Evolutionary conservation across 2,888 invertebrate genomes (phyloP), one percentile per base, ranked within the genome.

Genomic region (Clistopyga incitator): DNA sequence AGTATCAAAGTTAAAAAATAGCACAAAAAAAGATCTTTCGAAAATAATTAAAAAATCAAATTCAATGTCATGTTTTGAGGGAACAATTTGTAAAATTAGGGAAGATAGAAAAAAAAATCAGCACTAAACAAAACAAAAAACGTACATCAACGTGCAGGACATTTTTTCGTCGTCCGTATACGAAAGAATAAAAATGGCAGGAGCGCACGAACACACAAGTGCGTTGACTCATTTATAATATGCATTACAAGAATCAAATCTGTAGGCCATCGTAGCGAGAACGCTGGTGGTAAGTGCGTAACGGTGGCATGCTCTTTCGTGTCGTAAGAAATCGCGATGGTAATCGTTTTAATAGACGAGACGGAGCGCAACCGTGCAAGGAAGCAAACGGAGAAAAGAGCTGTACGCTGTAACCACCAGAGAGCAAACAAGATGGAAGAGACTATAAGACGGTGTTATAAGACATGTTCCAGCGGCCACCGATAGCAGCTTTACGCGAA

Each of bases 321-420:
- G 70, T 54, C 70, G 70, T 54, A 70, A 70, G 70, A 70, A 70
- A 70, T 70, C 70, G 70, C 54, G 70, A 70, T 70, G 70, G 70
- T 70, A 70, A 82, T 74, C 82, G 81, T 64, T 79, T 70, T 82
- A 84, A 82, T 78, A 56, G 72, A 65, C 64, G 78, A 75, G 85
- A 75, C 78, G 70, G 71, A 59, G 84, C 54, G 20, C 52, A 52
- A 52, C 3, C 10, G 54, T 20, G 54, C 54, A 54, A 23, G 20
- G 47, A 47, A 47, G 13, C 47, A 47, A 47, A 47, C 47, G n/a
- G 2, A n/a, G 54, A 54, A 54, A 54, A 54, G 54, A 23, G 54
- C 23, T 54, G 54, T 23, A 18, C 11, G 23, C 54, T 54, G 11
- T 11, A 20, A 54, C 23, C 54, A 11, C 2, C 54, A 20, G 54